Evolutionary conservation across 2,888 invertebrate genomes (phyloP).

Genomic region (Crioceris asparagi): DNA sequence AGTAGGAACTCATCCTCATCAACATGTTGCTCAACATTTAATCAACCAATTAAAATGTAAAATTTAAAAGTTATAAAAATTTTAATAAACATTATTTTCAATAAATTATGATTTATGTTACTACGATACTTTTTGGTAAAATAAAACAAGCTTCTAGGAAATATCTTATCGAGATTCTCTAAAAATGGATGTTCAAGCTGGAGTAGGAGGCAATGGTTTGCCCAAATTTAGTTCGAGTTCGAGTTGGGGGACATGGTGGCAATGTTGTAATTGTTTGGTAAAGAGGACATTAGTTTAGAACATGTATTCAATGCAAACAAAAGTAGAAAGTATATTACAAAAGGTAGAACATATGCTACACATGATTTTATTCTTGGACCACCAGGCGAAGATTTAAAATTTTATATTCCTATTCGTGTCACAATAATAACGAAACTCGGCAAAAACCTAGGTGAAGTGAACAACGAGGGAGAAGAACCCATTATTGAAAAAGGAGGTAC

Average conservation of each 20-base stretch:
- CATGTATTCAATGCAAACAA: conserved; percentile 44
- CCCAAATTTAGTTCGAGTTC: conserved; percentile 51
- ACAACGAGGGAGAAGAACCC: conserved; percentile 53
- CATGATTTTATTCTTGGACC: conserved; percentile 63
- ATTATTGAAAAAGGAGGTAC: conserved; percentile 71
- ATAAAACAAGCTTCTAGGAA: too few species aligned
- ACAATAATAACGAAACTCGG: conserved; percentile 59
- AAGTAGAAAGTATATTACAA: conserved; percentile 51
- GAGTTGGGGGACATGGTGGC: conserved; percentile 86
- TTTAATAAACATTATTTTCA: too few species aligned
- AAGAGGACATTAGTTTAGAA: conserved; percentile 48
- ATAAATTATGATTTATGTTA: too few species aligned
- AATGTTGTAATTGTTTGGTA: conserved; percentile 63
- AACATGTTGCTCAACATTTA: too few species aligned
- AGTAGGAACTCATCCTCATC: too few species aligned
- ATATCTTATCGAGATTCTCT: too few species aligned
- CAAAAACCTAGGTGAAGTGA: conserved; percentile 58
- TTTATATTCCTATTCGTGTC: conserved; percentile 77
- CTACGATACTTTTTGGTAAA: too few species aligned
- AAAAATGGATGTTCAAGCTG: conserved; percentile 68
- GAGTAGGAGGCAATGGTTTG: conserved; percentile 67
- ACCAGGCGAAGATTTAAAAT: conserved; percentile 56
- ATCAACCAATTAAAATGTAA: too few species aligned
- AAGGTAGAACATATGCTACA: conserved; percentile 64
- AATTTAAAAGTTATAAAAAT: too few species aligned